These are phyloP conservation scores for Epinotia demarniana DNA, from an alignment of 2,888 invertebrate genomes.

Conservation along the genomic window DNA sequence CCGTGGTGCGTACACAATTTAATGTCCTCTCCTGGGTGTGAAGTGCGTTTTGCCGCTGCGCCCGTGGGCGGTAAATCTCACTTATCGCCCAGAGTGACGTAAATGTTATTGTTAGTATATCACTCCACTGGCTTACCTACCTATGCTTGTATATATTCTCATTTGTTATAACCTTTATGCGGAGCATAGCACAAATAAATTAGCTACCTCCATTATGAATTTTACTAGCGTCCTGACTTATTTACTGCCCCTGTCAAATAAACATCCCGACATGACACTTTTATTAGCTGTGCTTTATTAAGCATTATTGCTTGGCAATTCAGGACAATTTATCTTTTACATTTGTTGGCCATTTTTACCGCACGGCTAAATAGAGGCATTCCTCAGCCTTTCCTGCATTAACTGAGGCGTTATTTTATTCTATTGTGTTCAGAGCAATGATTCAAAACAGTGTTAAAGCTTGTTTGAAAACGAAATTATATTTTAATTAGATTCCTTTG, in stretches of 20 bases:
- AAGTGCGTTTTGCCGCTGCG: no score
- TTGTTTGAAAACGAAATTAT: constrained; percentile 4
- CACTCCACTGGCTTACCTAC: background rate
- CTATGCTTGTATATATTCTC: background rate
- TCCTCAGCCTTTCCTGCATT: constrained; percentile 12
- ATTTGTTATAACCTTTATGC: constrained; percentile 26
- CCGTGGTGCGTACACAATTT: no score
- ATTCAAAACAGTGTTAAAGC: background rate
- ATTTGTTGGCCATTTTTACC: constrained; percentile 20
- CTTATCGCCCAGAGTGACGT: no score
- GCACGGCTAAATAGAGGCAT: background rate
- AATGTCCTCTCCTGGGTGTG: no score
- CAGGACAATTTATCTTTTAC: constrained; percentile 29
- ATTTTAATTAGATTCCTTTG: constrained; percentile 26
- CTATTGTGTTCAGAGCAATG: background rate
- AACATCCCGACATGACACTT: constrained; percentile 39
- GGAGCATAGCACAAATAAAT: constrained; percentile 32
- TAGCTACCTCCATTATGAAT: constrained; percentile 39
- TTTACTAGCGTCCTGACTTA: constrained; percentile 39
- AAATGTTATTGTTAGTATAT: background rate
- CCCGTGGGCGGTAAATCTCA: no score
- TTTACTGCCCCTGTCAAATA: constrained; percentile 35
- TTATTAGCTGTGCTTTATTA: constrained; percentile 37
- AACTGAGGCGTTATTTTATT: constrained; percentile 3
- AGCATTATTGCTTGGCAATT: constrained; percentile 37